Evolutionary conservation across 35 echinoderm and acorn worm species (phyloP).

Genomic region (Eucidaris tribuloides): DNA sequence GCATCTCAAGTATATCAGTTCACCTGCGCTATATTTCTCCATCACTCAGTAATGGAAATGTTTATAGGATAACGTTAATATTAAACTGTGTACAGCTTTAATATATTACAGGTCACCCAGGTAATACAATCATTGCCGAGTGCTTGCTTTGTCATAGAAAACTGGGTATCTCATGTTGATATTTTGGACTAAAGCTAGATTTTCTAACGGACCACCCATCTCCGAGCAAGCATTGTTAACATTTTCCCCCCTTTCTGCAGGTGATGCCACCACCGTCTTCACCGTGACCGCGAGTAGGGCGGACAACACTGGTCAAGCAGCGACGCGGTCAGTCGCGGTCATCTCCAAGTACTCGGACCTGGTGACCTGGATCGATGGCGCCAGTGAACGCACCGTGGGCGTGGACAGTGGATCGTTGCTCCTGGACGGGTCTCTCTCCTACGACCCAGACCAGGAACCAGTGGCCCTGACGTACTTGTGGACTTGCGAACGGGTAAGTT

Average conservation of each 20-base stretch:
- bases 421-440: constrained; percentile 61
- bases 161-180: background rate
- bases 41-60: too few relatives aligned
- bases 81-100: background rate
- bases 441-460: constrained; percentile 77
- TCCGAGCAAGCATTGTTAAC: background rate
- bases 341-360: constrained; percentile 53
- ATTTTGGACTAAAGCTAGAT: background rate
- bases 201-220: too few relatives aligned
- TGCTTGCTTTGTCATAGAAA: background rate
- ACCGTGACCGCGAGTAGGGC: constrained; percentile 60
- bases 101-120: background rate
- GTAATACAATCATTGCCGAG: background rate
- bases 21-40: too few relatives aligned
- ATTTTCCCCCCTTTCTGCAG: background rate
- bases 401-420: constrained; percentile 59
- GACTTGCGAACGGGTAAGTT: constrained; percentile 73
- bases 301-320: constrained; percentile 32
- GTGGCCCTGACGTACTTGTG: constrained; percentile 61
- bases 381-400: constrained; percentile 67
- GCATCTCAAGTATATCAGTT: too few relatives aligned
- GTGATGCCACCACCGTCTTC: constrained; percentile 50
- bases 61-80: too few relatives aligned
- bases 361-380: constrained; percentile 67
- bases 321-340: constrained; percentile 39